These are phyloP conservation scores for Alectura lathami DNA, from an alignment of 2,113 vertebrate species.

Conservation along the genomic window DNA sequence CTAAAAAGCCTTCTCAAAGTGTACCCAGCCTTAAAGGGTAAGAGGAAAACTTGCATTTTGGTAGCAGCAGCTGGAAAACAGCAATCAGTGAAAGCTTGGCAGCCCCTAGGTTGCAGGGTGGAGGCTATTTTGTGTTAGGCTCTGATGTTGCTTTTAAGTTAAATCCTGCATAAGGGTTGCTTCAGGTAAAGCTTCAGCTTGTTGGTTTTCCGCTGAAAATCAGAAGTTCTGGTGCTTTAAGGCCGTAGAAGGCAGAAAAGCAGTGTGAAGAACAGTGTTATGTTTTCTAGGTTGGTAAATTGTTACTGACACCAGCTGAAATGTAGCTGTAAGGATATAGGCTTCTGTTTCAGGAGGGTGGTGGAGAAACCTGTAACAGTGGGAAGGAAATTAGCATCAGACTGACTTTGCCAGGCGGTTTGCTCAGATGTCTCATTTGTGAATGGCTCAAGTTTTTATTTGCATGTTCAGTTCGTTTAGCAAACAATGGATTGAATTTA, in stretches of 20 bases:
- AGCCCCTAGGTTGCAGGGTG: not conserved
- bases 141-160: not conserved
- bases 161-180: not conserved
- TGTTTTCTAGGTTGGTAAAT: not conserved
- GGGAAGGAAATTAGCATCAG: not conserved
- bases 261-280: not conserved
- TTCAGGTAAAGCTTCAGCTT: not conserved
- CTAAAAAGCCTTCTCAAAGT: not conserved
- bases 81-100: not conserved
- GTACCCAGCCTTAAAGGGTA: not conserved
- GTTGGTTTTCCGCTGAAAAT: not conserved
- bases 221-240: rapidly evolving
- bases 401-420: not conserved
- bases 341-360: not conserved
- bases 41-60: rapidly evolving
- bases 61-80: not conserved
- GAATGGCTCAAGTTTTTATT: not conserved
- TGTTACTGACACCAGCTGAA: not conserved
- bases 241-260: not conserved
- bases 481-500: not conserved
- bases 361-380: not conserved
- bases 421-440: not conserved
- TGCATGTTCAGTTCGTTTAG: not conserved
- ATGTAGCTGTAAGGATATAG: not conserved
- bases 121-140: not conserved